Base-by-base conservation (phyloP, 2,113 vertebrate genomes). In the Sebastes fasciatus region DNA sequence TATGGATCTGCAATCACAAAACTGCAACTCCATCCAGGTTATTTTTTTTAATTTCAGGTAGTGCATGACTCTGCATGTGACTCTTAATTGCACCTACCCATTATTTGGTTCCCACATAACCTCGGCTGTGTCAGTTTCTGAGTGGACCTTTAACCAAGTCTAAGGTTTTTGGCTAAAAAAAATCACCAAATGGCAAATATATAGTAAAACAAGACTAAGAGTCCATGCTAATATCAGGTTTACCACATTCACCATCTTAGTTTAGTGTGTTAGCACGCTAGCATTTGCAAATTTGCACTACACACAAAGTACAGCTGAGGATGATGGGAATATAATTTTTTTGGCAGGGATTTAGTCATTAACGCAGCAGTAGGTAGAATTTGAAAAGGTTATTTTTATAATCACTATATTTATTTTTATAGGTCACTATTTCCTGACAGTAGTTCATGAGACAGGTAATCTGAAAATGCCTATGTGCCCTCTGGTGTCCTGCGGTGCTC, bases 1-100 rank as follows among this genome's bases (percentile, higher is more conserved):
- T 67, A 6, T 51, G 49, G 54, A 65, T 80, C 63, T 52, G 70
- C 63, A 85, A 77, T 79, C 40, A 77, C 63, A 84, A 77, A 57
- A 40, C 16, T 73, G 43, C 57, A 69, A 46, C n/a, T 74, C 13
- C 19, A n/a, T 80, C 67, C 77, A 83, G 55, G 40, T 43, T 87
- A 34, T 17, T 67, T 51, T 65, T 43, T 86, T 58, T 58, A 21
- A 77, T 64, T 86, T 87, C 70, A 78, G 83, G 70, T 78, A 17
- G 60, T 54, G 26, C 58, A 40, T 49, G 71, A 82, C 23, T 16
- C 16, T 40, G 21, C 60, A 43, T 58, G 74, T 23, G 66, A 62
- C 61, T 75, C 21, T 11, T 74, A 66, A 81, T 14, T 79, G 14
- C 40, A 46, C 6, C 48, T 45, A 14, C 48, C 6, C 16, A 13